phyloP scores from a whole-genome alignment of 2,888 invertebrate genomes.

The Phalera bucephala region DNA sequence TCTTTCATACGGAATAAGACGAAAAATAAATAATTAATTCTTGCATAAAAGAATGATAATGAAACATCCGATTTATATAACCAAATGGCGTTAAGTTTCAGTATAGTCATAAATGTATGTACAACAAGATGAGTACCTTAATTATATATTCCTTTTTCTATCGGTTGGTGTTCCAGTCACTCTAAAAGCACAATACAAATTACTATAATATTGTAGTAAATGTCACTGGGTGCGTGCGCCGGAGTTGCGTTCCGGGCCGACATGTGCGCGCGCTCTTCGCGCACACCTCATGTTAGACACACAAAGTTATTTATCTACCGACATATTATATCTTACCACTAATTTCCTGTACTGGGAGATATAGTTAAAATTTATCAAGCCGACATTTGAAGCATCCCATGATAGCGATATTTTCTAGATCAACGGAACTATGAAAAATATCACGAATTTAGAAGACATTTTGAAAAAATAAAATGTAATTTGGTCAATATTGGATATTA shows the following conservation, averaged over 20 bases:
- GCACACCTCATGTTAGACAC: constrained; percentile 38
- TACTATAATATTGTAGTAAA: constrained; percentile 24
- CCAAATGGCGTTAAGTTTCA: too few species aligned
- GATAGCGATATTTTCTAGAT: constrained; percentile 13
- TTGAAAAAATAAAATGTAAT: too few species aligned
- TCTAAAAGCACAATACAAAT: constrained; percentile 35
- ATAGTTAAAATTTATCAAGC: constrained; percentile 68
- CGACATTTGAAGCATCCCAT: constrained; percentile 45
- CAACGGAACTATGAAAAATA: not conserved
- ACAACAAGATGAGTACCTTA: too few species aligned
- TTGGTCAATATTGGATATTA: not conserved
- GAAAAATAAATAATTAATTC: too few species aligned
- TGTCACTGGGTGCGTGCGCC: constrained; percentile 31
- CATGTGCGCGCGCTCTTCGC: constrained; percentile 11
- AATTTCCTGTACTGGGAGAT: constrained; percentile 82
- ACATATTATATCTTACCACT: constrained; percentile 65
- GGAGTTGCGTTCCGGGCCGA: constrained; percentile 15
- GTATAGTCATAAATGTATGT: too few species aligned
- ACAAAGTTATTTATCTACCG: constrained; percentile 67
- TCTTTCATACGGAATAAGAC: too few species aligned
- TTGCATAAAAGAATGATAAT: too few species aligned
- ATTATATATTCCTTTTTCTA: constrained; percentile 1
- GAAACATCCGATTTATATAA: too few species aligned
- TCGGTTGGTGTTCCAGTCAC: constrained; percentile 41
- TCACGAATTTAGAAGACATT: too few species aligned